These are phyloP conservation scores for Dromococcyx pavoninus DNA, from an alignment of 2,797 vertebrate genomes.

Conservation along the genomic window DNA sequence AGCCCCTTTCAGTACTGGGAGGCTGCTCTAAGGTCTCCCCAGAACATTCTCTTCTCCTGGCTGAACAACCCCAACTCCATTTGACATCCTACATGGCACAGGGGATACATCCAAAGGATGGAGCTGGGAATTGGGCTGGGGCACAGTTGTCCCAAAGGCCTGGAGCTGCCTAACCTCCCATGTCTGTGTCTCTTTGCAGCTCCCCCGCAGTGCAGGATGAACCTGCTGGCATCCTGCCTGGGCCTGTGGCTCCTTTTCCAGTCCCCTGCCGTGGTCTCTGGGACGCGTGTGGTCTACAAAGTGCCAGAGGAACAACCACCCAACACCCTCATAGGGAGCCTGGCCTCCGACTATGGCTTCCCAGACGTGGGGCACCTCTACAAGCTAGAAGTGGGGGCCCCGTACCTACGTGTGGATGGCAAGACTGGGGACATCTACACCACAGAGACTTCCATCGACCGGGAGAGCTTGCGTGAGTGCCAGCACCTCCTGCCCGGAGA, in stretches of 20 bases:
- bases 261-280: constrained; percentile 64
- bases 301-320: constrained; percentile 94
- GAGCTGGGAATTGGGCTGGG: background rate
- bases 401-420: constrained; percentile 92
- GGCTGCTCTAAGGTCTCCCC: too few species aligned
- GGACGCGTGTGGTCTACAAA: constrained; percentile 80
- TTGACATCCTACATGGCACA: too few species aligned
- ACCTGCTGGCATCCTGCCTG: constrained; percentile 56
- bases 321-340: constrained; percentile 91
- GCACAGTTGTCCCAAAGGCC: fast-evolving
- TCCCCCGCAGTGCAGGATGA: constrained; percentile 61
- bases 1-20: too few species aligned
- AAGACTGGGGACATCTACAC: constrained; percentile 97
- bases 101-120: background rate
- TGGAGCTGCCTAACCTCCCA: background rate
- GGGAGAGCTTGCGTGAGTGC: constrained; percentile 90
- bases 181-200: constrained; percentile 63
- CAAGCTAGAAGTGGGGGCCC: constrained; percentile 93
- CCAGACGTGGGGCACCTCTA: constrained; percentile 93
- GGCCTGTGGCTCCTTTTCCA: constrained; percentile 75
- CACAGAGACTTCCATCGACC: constrained; percentile 91
- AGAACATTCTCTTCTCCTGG: too few species aligned
- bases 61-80: too few species aligned
- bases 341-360: constrained; percentile 90
- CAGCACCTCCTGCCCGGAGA: constrained; percentile 87